phyloP scores from a whole-genome alignment of 2,113 vertebrate genomes.

The Origma solitaria region DNA sequence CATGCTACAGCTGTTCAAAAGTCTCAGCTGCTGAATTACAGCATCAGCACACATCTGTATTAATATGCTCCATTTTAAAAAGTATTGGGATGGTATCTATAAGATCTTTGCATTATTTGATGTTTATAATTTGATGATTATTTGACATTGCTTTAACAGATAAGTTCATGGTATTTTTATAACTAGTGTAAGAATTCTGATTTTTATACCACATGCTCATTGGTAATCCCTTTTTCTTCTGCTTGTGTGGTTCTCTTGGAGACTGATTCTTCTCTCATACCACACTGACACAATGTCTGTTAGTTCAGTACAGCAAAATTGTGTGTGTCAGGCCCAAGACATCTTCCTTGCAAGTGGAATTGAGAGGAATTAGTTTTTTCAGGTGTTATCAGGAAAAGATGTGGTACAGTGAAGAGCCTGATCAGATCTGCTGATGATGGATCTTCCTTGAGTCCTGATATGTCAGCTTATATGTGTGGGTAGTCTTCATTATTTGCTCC shows the following conservation, averaged over 20 bases:
- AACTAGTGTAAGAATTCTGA: neutral
- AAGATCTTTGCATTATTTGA: neutral
- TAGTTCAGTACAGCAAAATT: neutral
- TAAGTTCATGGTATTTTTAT: neutral
- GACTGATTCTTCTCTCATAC: neutral
- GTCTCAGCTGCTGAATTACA: neutral
- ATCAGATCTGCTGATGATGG: neutral
- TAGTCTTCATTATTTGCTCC: neutral
- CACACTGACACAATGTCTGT: neutral
- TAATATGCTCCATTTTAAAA: neutral
- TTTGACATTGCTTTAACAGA: neutral
- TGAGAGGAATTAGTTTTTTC: neutral
- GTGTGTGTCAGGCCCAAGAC: neutral
- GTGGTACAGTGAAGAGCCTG: neutral
- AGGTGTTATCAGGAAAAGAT: neutral
- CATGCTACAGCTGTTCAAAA: neutral
- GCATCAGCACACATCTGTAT: neutral
- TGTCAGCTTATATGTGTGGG: neutral
- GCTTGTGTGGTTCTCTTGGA: neutral
- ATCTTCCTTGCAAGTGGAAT: neutral
- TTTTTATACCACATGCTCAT: neutral
- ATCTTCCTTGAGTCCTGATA: neutral
- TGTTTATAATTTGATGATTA: neutral
- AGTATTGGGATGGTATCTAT: neutral
- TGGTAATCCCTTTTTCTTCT: neutral